phyloP scores from a whole-genome alignment of 2,797 vertebrate genomes.

The Bovichtus variegatus region DNA sequence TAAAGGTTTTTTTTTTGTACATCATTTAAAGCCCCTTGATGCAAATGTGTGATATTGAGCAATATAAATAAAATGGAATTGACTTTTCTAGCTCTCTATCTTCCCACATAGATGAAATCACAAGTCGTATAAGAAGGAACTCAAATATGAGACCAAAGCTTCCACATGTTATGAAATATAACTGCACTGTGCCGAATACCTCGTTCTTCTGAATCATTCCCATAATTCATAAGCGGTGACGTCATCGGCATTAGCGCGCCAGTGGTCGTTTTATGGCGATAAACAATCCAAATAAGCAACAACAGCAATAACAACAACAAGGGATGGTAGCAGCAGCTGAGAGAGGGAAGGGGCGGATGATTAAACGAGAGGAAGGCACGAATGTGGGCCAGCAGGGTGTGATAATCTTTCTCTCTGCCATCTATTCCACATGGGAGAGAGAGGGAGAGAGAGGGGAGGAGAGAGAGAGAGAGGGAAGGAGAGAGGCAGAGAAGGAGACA shows the following conservation, averaged over 20 bases:
- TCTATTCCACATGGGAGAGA: slow-evolving; percentile 64
- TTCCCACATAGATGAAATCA: not conserved
- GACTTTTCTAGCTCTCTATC: not conserved
- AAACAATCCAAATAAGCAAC: slow-evolving; percentile 10
- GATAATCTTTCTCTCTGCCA: slow-evolving; percentile 73
- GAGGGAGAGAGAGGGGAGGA: slow-evolving; percentile 10
- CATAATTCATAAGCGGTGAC: slow-evolving; percentile 7
- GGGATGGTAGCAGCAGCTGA: slow-evolving; percentile 10
- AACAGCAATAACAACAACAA: slow-evolving; percentile 6
- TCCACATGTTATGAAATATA: not conserved
- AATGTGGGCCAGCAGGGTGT: slow-evolving; percentile 79
- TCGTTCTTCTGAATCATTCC: not conserved
- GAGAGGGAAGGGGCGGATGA: slow-evolving; percentile 44
- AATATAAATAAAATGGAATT: not conserved
- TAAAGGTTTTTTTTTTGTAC: not conserved
- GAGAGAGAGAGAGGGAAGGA: no score
- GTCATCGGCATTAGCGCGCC: slow-evolving; percentile 21
- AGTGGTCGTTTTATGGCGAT: slow-evolving; percentile 4
- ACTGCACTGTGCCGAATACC: not conserved
- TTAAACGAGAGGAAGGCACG: slow-evolving; percentile 52
- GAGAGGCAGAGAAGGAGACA: no score
- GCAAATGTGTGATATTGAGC: not conserved
- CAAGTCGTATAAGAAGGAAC: not conserved
- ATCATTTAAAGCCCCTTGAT: no score
- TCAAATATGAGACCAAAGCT: not conserved